Evolutionary conservation across 2,888 invertebrate species (phyloP).

Genomic region (Epirrhoe alternata): DNA sequence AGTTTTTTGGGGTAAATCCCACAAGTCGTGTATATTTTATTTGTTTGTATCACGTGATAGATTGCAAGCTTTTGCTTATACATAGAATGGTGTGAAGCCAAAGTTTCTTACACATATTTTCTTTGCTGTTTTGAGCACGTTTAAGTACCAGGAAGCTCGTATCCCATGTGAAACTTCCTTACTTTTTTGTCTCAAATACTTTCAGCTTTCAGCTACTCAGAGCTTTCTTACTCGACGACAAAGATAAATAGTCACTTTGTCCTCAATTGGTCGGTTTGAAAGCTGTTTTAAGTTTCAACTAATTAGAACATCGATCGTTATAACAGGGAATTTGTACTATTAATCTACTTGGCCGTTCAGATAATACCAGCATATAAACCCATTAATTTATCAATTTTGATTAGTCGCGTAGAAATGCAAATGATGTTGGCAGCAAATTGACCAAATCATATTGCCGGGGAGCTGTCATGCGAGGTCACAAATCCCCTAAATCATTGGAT

Average conservation of each 20-base stretch:
- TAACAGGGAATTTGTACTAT: slow-evolving; percentile 17
- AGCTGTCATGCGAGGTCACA: slow-evolving; percentile 45
- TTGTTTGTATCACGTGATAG: too few relatives aligned
- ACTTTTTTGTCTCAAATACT: not conserved
- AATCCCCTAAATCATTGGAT: slow-evolving; percentile 45
- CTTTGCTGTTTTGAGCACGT: too few relatives aligned
- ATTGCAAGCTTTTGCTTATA: too few relatives aligned
- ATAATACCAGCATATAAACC: slow-evolving; percentile 22
- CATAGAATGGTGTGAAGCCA: too few relatives aligned
- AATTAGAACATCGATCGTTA: slow-evolving; percentile 10
- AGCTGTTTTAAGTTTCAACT: not conserved
- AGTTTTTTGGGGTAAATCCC: too few relatives aligned
- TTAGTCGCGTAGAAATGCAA: slow-evolving; percentile 52
- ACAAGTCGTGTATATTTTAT: too few relatives aligned
- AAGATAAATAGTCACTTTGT: not conserved
- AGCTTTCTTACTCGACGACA: too few relatives aligned
- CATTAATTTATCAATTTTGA: slow-evolving; percentile 50
- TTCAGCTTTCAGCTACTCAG: too few relatives aligned
- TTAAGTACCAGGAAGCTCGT: too few relatives aligned
- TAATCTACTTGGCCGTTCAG: slow-evolving; percentile 22
- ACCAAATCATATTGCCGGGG: slow-evolving; percentile 46
- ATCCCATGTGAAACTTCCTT: too few relatives aligned
- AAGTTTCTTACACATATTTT: too few relatives aligned
- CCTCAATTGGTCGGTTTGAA: not conserved
- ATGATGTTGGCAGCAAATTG: slow-evolving; percentile 49